These are phyloP conservation scores for Trachops cirrhosus DNA, from an alignment of 2,797 vertebrate genomes.

Conservation along the genomic window DNA sequence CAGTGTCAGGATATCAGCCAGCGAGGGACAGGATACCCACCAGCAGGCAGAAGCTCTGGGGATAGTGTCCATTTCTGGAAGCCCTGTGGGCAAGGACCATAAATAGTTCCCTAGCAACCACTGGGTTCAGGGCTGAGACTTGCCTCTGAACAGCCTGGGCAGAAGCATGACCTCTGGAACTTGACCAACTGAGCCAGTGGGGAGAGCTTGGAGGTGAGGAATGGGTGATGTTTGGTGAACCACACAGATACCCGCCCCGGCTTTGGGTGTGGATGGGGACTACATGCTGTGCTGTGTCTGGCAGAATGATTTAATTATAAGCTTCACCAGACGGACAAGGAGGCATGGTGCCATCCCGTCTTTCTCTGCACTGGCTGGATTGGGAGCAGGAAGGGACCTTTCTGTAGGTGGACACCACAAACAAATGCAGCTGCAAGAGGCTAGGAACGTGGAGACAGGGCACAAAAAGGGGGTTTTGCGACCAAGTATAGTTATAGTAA, in stretches of 20 bases:
- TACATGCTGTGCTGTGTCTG: neutral
- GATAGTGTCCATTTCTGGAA: neutral
- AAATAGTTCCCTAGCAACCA: neutral
- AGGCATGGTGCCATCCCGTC: neutral
- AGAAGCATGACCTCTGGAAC: neutral
- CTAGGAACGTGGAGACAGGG: neutral
- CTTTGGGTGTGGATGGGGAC: neutral
- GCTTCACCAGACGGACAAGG: neutral
- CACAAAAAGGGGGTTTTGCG: too few relatives aligned
- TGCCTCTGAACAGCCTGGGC: neutral
- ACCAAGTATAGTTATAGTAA: neutral
- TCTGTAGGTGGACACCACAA: neutral
- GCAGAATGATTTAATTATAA: neutral
- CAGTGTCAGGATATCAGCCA: neutral
- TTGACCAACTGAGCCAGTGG: neutral
- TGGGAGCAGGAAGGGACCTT: neutral
- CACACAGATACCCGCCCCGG: neutral
- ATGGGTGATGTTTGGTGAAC: neutral
- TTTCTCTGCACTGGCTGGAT: neutral
- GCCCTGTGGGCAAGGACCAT: fast-evolving
- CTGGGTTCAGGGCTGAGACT: neutral
- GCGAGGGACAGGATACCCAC: neutral
- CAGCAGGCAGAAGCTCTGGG: neutral
- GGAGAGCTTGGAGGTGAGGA: neutral
- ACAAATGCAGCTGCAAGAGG: neutral